These are phyloP conservation scores for Ypsolopha sequella DNA, from an alignment of 2,888 invertebrate genomes.

Conservation along the genomic window DNA sequence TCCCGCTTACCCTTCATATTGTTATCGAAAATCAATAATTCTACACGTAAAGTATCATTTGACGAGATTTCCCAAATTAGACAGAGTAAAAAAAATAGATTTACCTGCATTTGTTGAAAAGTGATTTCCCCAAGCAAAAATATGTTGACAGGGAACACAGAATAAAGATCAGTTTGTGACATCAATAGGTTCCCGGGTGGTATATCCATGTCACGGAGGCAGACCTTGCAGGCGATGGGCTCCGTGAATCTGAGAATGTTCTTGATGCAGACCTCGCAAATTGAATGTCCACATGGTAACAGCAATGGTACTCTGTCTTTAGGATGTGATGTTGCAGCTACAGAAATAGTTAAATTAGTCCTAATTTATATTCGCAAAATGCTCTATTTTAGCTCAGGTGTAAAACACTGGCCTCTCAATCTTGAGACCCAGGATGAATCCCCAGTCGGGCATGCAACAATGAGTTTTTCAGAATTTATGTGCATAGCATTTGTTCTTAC, in stretches of 20 bases:
- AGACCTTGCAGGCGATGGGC: conserved; percentile 61
- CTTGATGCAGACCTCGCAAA: conserved; percentile 75
- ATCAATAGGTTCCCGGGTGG: conserved; percentile 17
- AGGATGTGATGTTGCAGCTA: conserved; percentile 15
- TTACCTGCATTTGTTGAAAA: conserved; percentile 33
- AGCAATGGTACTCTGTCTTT: conserved; percentile 67
- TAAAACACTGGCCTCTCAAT: too few species aligned
- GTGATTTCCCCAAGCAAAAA: conserved; percentile 48
- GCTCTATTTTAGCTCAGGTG: too few species aligned
- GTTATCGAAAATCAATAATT: too few species aligned
- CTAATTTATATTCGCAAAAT: neutral
- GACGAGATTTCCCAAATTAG: too few species aligned
- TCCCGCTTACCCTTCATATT: too few species aligned
- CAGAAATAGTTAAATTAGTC: neutral
- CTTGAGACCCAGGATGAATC: too few species aligned
- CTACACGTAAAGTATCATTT: too few species aligned
- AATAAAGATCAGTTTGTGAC: conserved; percentile 21
- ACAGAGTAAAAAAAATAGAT: too few species aligned
- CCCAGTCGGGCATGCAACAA: too few species aligned
- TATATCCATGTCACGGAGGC: conserved; percentile 39
- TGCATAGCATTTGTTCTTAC: too few species aligned
- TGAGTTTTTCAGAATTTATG: too few species aligned
- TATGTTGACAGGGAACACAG: conserved; percentile 45
- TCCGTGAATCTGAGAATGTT: conserved; percentile 40
- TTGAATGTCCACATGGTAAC: conserved; percentile 75